Conservation (phyloP, 2,797 vertebrate genomes). For the Toxotes lorentzi region DNA sequence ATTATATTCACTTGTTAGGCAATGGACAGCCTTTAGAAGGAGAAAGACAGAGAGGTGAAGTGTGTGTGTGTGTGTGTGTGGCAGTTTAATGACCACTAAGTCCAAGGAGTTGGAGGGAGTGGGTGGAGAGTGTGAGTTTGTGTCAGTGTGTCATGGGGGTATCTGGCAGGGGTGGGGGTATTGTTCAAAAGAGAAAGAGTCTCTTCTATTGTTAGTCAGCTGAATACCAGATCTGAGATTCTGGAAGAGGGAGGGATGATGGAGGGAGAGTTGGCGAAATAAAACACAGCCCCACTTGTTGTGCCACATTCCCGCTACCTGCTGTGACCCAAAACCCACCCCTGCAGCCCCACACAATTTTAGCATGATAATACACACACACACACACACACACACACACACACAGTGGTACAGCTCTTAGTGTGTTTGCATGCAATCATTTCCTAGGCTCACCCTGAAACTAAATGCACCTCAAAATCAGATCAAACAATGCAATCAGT, state of each 20-base stretch:
- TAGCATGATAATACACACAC: constrained; percentile 44
- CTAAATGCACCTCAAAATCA: background rate
- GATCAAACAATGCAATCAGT: background rate
- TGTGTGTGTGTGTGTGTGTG: constrained; percentile 14
- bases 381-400: constrained; percentile 1
- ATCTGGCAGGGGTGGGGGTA: constrained; percentile 55
- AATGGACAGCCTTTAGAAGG: constrained; percentile 32
- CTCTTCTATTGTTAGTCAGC: constrained; percentile 70
- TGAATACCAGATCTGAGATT: constrained; percentile 64
- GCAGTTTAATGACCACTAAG: constrained; percentile 16
- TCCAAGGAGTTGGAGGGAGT: constrained; percentile 27
- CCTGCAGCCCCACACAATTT: background rate
- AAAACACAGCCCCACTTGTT: constrained; percentile 69
- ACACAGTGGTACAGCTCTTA: background rate
- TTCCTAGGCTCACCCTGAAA: background rate
- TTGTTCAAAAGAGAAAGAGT: constrained; percentile 75
- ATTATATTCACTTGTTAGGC: constrained; percentile 56
- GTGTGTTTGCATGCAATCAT: constrained; percentile 13
- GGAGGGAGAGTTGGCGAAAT: constrained; percentile 55
- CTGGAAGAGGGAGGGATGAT: constrained; percentile 46
- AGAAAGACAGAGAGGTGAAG: constrained; percentile 23
- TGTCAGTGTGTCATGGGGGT: constrained; percentile 43
- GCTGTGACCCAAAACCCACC: constrained; percentile 61
- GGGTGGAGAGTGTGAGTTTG: constrained; percentile 22
- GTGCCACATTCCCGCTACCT: constrained; percentile 65